Evolutionary conservation across 2,113 vertebrate genomes (phyloP).

Genomic region (Pseudonaja textilis): DNA sequence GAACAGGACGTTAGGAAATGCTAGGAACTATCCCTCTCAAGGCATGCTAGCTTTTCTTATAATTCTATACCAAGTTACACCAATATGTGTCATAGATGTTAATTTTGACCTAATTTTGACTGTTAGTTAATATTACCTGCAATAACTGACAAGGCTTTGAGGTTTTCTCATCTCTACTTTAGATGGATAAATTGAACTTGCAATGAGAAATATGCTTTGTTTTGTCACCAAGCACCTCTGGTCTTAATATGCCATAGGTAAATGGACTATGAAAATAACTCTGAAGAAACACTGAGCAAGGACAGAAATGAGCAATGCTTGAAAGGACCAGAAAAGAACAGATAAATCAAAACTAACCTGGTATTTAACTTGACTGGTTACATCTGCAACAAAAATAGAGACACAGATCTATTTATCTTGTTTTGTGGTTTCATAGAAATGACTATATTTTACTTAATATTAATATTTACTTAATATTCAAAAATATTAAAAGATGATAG

Average conservation of each 20-base stretch:
- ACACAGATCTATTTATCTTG: conserved; percentile 23
- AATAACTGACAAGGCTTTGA: background rate
- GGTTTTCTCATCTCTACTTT: background rate
- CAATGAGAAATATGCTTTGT: background rate
- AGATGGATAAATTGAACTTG: background rate
- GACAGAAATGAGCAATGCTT: background rate
- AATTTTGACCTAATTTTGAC: background rate
- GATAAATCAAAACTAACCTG: conserved; percentile 61
- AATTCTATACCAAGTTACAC: background rate
- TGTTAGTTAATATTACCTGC: background rate
- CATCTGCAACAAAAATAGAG: conserved; percentile 52
- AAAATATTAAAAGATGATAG: background rate
- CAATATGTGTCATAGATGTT: background rate
- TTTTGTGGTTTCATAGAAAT: conserved; percentile 35
- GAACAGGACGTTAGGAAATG: background rate
- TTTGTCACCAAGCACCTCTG: background rate
- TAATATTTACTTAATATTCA: too few species aligned
- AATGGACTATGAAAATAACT: background rate
- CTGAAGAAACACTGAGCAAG: background rate
- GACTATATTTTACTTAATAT: conserved; percentile 48
- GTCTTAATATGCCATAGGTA: background rate
- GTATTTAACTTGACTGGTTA: conserved; percentile 61
- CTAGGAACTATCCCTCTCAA: background rate
- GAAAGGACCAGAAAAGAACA: conserved; percentile 35
- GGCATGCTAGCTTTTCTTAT: background rate